A percentile compares a stretch with the other conserved stretches of the same genome.
Evolutionary conservation across 1,140 invertebrate species (phyloP).

Genomic region (Nasonia giraulti): DNA sequence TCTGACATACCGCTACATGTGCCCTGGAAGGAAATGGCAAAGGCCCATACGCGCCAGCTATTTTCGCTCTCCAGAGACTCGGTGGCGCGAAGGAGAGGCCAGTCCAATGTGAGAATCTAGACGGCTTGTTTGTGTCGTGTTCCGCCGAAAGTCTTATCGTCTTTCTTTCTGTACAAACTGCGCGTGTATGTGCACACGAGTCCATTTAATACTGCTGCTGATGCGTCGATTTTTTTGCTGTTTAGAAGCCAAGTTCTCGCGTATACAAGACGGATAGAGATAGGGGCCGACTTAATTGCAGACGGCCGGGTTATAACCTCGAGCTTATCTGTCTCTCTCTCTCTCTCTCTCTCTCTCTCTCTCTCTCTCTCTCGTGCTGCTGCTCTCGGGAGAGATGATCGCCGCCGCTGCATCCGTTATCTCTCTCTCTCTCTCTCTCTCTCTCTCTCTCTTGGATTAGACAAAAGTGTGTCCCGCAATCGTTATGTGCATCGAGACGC

Average conservation of each 20-base stretch:
- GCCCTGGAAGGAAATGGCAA: no score
- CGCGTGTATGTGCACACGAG: no score
- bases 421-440: no score
- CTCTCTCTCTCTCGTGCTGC: no score
- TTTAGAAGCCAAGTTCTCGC: neutral
- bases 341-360: no score
- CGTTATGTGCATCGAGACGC: neutral
- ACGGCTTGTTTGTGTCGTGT: conserved; percentile 16
- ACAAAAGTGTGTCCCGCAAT: neutral
- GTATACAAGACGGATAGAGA: neutral
- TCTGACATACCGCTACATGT: no score
- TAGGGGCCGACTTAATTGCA: neutral
- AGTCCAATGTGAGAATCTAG: neutral
- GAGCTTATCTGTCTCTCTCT: neutral
- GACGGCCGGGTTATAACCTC: neutral
- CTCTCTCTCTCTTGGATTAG: neutral
- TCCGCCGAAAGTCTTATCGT: neutral
- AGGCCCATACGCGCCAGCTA: no score
- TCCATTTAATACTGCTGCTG: no score
- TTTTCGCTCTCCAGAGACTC: no score
- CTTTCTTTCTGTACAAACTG: neutral
- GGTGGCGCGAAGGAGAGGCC: no score
- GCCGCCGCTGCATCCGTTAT: neutral
- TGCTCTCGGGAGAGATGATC: no score
- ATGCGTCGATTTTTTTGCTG: neutral